Evolutionary conservation across 1,140 invertebrate genomes (phyloP), one percentile per base, ranked within the genome.

Genomic region (Drosophila santomea): DNA sequence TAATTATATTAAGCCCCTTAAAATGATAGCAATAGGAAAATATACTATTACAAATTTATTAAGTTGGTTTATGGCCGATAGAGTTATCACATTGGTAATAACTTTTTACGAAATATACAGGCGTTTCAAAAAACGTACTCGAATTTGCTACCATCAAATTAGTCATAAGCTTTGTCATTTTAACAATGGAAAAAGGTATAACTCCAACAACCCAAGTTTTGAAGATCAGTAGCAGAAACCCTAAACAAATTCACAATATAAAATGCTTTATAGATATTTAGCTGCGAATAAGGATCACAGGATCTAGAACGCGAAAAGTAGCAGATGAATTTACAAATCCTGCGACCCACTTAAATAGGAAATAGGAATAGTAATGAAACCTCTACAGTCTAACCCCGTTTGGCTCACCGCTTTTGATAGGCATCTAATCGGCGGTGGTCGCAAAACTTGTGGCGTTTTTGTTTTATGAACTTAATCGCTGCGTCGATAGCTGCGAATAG

Each of bases 381-480:
- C 36, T 25, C 25, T 5, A 10, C 8, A 17, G 8, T 14, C 56
- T 20, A 39, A 60, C 20, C 35, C 54, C 14, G 8, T 56, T 23
- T 12, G 23, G 4, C 32, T 7, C 20, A 15, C 39, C 23, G 4
- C 44, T 7, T 36, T 57, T 35, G 45, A 75, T 45, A 44, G 51
- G 4, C 32, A 59, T 41, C 63, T 80, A 74, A 47, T 51, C 59
- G 56, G 36, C 20, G n/a, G 12, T 14, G 50, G 23, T 15, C 28
- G 15, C 44, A 14, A 23, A 35, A 39, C 47, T 55, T 75, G 66
- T 72, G 68, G 39, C 57, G 52, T 69, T 61, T 74, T 78, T 63
- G 78, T 80, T 76, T 80, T 81, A 83, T 84, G 61, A 68, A 66
- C 69, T 66, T 83, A 83, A 83, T 79, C 80, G 68, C 59, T 61